Percentiles rank a stretch among this genome's conserved stretches.
These are phyloP conservation scores for Trichomalopsis sarcophagae DNA, from an alignment of 1,140 invertebrate species.

Conservation along the genomic window DNA sequence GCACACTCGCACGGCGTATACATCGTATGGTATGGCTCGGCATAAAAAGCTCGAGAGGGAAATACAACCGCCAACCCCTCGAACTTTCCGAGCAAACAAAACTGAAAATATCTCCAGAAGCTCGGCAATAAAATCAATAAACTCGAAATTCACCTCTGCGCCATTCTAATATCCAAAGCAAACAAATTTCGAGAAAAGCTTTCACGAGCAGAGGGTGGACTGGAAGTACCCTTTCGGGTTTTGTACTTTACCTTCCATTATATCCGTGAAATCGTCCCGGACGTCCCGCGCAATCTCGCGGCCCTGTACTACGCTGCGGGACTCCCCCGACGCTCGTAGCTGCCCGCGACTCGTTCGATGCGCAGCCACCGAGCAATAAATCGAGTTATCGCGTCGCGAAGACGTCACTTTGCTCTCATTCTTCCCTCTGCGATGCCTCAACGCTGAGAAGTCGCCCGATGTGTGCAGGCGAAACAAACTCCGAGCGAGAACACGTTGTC, in stretches of 20 bases:
- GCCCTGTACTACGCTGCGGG: background rate
- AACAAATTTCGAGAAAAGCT: constrained; percentile 17
- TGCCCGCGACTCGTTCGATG: constrained; percentile 23
- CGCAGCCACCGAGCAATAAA: constrained; percentile 26
- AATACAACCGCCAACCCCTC: too few species aligned
- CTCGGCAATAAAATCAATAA: too few species aligned
- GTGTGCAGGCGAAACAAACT: too few species aligned
- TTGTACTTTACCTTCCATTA: constrained; percentile 43
- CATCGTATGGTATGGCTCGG: too few species aligned
- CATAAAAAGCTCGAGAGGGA: too few species aligned
- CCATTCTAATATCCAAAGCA: background rate
- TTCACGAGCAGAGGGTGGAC: background rate
- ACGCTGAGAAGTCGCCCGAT: too few species aligned
- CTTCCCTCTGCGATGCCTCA: background rate
- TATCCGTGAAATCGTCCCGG: background rate
- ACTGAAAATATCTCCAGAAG: too few species aligned
- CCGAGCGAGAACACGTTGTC: too few species aligned
- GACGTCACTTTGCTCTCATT: background rate
- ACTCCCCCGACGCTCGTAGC: constrained; percentile 17
- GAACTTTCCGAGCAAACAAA: too few species aligned
- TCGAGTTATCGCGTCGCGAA: constrained; percentile 39
- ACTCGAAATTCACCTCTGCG: too few species aligned
- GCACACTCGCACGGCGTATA: too few species aligned
- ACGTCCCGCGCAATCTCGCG: constrained; percentile 18
- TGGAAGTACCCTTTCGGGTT: constrained; percentile 36